Base-by-base conservation (phyloP, 2,888 invertebrate genomes). In the Alloplasta piceator region DNA sequence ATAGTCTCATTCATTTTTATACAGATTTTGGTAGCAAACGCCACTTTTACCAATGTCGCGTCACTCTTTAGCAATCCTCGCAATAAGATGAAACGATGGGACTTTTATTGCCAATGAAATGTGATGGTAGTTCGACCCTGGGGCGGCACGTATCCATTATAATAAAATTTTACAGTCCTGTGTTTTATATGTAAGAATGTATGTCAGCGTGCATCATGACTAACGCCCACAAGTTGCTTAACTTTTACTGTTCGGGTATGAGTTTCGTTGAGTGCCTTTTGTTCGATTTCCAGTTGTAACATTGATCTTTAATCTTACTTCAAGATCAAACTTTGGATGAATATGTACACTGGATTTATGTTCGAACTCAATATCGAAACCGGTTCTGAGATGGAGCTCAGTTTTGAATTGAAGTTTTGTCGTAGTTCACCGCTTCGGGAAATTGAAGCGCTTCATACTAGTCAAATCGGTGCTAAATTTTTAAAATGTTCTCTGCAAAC, bases 61-160 rank as follows among this genome's bases (percentile, higher is more conserved):
- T 74, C 55, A 67, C 39, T 71, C 26, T 26, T 58, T 56, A 38
- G 75, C 46, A 41, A 39, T 66, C 43, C 38, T 61, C 50, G 61
- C 66, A 55, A 67, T 72, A 72, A 61, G 61, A 78, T 71, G 55
- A 43, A 72, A 78, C 38, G 72, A 50, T 67, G 78, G 46, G 60
- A 39, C 39, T 41, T 78, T 80, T 75, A 80, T 71, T 48, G 71
- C n/a, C 78, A 55, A 78, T 80, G 75, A 78, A 78, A 74, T 68
- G 43, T 43, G 55, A 26, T 26, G 26, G 43, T 26, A 55, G 43
- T 43, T 39, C 12, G 41, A 61, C 48, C 26, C 16, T 16, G 26
- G 38, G 55, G 14, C 68, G 5, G 12, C 39, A 46, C 56, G 14
- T 6, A 14, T 14, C 52, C 52, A 38, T 16, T 10, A 4, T 14